These are phyloP conservation scores for Tetheella fluctuosa DNA, from an alignment of 2,888 invertebrate genomes.

Conservation along the genomic window DNA sequence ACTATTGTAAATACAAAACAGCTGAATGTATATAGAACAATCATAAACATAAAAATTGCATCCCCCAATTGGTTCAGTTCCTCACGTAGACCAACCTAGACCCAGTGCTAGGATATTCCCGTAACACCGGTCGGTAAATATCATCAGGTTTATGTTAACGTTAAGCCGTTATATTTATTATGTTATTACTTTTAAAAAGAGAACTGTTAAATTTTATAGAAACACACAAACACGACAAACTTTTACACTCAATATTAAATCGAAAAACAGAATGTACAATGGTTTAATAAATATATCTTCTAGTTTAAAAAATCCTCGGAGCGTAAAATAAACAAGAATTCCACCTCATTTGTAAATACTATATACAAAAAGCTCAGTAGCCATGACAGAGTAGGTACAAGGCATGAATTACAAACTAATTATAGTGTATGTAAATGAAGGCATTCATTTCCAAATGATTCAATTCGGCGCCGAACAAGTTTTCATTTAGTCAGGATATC, in stretches of 20 bases:
- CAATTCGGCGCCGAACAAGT: slow-evolving; percentile 65
- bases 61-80: too few species aligned
- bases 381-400: slow-evolving; percentile 17
- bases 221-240: neutral
- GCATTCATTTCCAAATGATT: slow-evolving; percentile 72
- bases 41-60: too few species aligned
- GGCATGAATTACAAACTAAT: slow-evolving; percentile 69
- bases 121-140: too few species aligned
- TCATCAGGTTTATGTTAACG: too few species aligned
- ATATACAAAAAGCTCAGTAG: slow-evolving; percentile 24
- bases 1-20: too few species aligned
- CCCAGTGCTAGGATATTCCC: too few species aligned
- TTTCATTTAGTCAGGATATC: slow-evolving; percentile 72
- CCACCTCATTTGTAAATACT: slow-evolving; percentile 44
- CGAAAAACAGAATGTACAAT: neutral
- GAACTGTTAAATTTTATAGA: neutral
- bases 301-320: slow-evolving; percentile 36
- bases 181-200: too few species aligned
- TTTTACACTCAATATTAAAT: neutral
- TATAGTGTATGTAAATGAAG: slow-evolving; percentile 75
- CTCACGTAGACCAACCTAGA: too few species aligned
- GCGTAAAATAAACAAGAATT: slow-evolving; percentile 59
- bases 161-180: too few species aligned
- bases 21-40: too few species aligned
- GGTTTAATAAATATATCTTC: neutral